These are phyloP conservation scores for Strix aluco DNA, from an alignment of 2,113 vertebrate species.

Conservation along the genomic window DNA sequence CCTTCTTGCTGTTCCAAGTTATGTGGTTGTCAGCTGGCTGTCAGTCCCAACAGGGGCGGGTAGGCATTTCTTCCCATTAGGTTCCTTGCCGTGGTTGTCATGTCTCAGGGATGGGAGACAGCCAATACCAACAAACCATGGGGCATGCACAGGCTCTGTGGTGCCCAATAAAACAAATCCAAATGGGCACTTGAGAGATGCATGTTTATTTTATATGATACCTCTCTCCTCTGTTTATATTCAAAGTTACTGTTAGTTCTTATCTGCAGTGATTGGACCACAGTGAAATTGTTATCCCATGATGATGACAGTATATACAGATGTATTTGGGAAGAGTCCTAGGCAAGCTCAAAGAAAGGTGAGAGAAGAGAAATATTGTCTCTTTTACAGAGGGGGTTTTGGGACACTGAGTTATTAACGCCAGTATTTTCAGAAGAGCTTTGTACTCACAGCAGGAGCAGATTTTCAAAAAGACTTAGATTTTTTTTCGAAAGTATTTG, in stretches of 20 bases:
- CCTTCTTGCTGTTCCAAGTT: background rate
- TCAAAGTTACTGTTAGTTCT: background rate
- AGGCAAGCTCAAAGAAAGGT: background rate
- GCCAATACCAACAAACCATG: background rate
- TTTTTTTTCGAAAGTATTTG: background rate
- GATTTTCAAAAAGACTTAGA: background rate
- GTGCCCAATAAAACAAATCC: background rate
- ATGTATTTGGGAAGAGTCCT: background rate
- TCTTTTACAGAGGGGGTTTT: background rate
- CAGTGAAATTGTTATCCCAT: background rate
- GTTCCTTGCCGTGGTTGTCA: background rate
- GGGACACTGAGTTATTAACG: background rate
- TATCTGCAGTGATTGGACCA: background rate
- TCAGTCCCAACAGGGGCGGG: background rate
- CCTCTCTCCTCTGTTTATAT: background rate
- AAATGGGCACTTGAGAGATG: background rate
- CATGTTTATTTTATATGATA: background rate
- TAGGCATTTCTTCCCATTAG: background rate
- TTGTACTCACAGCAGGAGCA: background rate
- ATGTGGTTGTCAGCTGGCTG: background rate
- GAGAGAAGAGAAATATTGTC: background rate
- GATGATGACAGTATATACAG: background rate
- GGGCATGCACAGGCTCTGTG: background rate
- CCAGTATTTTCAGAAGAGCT: background rate
- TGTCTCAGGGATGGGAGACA: background rate